Conservation (phyloP, 2,888 invertebrate species). For the Andrena praecox region DNA sequence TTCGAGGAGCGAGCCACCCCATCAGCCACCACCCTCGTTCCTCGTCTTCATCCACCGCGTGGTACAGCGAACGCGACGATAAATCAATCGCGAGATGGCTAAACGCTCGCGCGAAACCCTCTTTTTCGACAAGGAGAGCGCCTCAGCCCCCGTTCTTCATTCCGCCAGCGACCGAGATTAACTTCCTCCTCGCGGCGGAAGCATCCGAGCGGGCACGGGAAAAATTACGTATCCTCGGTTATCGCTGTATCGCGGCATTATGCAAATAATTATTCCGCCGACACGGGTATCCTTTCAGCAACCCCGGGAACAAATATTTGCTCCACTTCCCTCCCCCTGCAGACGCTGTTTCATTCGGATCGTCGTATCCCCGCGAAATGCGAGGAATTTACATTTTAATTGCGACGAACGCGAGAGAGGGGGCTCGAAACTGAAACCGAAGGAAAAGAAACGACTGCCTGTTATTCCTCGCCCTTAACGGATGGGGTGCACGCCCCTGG, state of each 20-base stretch:
- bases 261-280: conserved; percentile 53
- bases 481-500: background rate
- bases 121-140: background rate
- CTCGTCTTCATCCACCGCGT: conserved; percentile 25
- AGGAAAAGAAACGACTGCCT: conserved; percentile 14
- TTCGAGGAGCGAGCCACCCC: conserved; percentile 7
- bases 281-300: conserved; percentile 47
- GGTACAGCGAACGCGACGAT: conserved; percentile 42
- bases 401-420: conserved; percentile 5
- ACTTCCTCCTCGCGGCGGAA: conserved; percentile 1
- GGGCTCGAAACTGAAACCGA: background rate
- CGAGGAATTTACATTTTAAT: conserved; percentile 58
- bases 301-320: conserved; percentile 48
- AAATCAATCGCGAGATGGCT: conserved; percentile 60
- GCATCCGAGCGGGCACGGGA: background rate
- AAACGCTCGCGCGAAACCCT: conserved; percentile 42
- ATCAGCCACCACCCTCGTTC: conserved; percentile 24
- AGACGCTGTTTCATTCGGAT: conserved; percentile 30
- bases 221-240: conserved; percentile 32
- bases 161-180: conserved; percentile 28
- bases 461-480: conserved; percentile 27
- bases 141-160: background rate
- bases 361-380: conserved; percentile 28
- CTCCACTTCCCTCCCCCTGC: conserved; percentile 10
- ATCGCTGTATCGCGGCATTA: conserved; percentile 43